These are phyloP conservation scores for Eupelmus urozonus DNA, from an alignment of 2,888 invertebrate species.

Conservation along the genomic window DNA sequence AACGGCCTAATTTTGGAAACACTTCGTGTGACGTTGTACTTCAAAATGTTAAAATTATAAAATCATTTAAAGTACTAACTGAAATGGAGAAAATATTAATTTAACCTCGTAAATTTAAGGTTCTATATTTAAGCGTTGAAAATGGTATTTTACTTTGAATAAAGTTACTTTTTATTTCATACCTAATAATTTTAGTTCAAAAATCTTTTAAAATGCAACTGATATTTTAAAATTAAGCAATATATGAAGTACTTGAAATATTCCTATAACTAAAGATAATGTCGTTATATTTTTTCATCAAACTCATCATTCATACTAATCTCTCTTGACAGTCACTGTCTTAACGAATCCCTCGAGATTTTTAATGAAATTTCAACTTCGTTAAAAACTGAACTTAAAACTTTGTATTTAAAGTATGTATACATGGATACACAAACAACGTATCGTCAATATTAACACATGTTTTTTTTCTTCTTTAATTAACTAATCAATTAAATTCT, in stretches of 20 bases:
- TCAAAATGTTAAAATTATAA: neutral
- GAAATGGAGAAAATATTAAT: neutral
- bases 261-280: neutral
- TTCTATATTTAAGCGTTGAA: no score
- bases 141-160: no score
- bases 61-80: neutral
- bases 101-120: no score
- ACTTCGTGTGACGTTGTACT: neutral
- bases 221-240: neutral
- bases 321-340: neutral
- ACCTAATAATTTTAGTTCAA: no score
- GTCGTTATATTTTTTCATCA: constrained; percentile 9
- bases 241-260: neutral
- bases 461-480: no score
- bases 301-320: constrained; percentile 13
- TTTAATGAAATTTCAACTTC: no score
- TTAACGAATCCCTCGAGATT: neutral
- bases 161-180: no score
- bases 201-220: neutral
- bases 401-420: no score
- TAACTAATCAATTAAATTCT: no score
- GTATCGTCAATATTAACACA: no score
- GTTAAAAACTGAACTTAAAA: no score
- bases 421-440: no score
- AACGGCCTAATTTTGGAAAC: neutral